Base-by-base conservation (phyloP, 2,888 invertebrate genomes). In the Acanthosepion pharaonis region DNA sequence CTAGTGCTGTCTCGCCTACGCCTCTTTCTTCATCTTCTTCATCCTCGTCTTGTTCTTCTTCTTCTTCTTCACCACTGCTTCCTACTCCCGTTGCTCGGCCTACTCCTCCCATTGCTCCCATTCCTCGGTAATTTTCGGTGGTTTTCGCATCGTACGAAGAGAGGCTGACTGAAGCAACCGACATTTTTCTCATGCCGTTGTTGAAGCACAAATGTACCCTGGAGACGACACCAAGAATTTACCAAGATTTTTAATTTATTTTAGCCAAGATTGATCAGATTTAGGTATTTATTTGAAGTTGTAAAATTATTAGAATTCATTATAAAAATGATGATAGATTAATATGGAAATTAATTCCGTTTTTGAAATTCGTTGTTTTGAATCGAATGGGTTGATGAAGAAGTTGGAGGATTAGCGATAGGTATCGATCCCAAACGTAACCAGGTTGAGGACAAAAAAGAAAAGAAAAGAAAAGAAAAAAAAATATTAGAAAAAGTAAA, bases 41-140 rank as follows among this genome's bases (percentile, higher is more conserved):
- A 51, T 91, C 51, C 94, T 94, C 94, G 49, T 91, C 94, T 91
- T 55, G 59, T 48, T 94, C 91, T 94, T 55, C 92, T 59, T 59
- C 92, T 91, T 48, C 64, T 64, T 59, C 91, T 49, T 94, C 51
- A 64, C n/a, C 92, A n/a, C 91, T 92, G 33, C 49, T 15, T 49
- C n/a, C 49, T 64, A 33, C 48, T 42, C 49, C 93, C 25, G 5
- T 33, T 78, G 42, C 3, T 42, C 64, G 49, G 49, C 59, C 64
- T 92, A 20, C 42, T 48, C n/a, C 64, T 4, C 78, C 64, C 18
- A n/a, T 33, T 33, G 25, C 91, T 48, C 25, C 51, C 8, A 91
- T n/a, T 48, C 93, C 53, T 93, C 93, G 93, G 93, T 93, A 93
- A 93, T 53, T 20, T 53, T 93, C 93, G 93, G 93, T 28, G 20